These are phyloP conservation scores for Colaptes auratus DNA, from an alignment of 2,113 vertebrate species.

Conservation along the genomic window DNA sequence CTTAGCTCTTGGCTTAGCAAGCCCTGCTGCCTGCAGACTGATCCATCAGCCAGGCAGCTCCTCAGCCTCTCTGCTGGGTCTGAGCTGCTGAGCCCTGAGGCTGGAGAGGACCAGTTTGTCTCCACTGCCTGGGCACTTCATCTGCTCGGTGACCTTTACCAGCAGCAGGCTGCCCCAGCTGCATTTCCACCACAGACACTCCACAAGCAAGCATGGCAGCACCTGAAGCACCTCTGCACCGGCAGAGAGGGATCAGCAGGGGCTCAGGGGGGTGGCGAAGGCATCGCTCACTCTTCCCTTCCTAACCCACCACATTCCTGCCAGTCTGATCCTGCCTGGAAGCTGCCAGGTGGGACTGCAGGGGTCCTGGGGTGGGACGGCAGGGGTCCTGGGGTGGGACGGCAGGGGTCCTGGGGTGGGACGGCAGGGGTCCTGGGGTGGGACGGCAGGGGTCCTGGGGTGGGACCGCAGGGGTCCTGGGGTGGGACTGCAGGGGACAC, in stretches of 20 bases:
- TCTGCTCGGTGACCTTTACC: not conserved
- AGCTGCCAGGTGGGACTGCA: not conserved
- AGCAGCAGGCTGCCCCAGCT: not conserved
- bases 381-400: not conserved
- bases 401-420: too few relatives aligned
- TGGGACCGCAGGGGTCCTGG: not conserved
- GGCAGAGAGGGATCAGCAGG: not conserved
- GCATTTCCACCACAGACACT: not conserved
- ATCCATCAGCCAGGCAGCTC: not conserved
- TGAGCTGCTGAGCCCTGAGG: not conserved
- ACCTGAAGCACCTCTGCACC: not conserved
- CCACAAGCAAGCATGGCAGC: not conserved
- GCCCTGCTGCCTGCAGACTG: not conserved
- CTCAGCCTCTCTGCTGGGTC: not conserved
- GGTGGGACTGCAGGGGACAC: too few relatives aligned
- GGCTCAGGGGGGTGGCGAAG: not conserved
- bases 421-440: too few relatives aligned
- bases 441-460: not conserved
- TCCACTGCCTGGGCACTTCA: not conserved
- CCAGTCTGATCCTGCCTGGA: not conserved
- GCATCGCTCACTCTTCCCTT: not conserved
- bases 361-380: not conserved
- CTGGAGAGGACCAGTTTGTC: not conserved
- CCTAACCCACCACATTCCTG: not conserved
- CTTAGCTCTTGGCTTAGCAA: conserved; percentile 1